Evolutionary conservation across 2,113 vertebrate genomes (phyloP), one percentile per base, ranked within the genome.

Genomic region (Redunca redunca): DNA sequence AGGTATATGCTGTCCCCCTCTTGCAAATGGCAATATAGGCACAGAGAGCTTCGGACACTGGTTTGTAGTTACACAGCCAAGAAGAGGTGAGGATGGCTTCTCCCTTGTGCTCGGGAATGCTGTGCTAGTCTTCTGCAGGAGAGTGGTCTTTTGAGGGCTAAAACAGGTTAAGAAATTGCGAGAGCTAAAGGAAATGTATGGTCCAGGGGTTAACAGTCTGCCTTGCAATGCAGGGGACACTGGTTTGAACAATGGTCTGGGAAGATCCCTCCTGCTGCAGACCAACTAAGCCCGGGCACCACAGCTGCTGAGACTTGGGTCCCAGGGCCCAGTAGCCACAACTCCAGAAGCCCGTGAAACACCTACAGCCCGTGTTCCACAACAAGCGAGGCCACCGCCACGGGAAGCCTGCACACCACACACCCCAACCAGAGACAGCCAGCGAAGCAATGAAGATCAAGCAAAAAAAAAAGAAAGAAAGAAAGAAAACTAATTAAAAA

Each of bases 1-100:
- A 50, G 33, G 11, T 0, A 1, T 30, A 1, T 1, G 28, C 43
- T 0, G 9, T 4, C 28, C 9, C 36, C 5, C 1, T 2, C 30
- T 19, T 33, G 58, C 55, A 26, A 26, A 55, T 14, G 80, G 46
- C 16, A 82, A 19, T 2, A 10, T 5, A 74, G 19, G 28, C 46
- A 26, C 30, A 40, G 53, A 91, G 83, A 96, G 52, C n/a, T 55
- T 50, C 62, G 57, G 13, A 43, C 19, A 36, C 28, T 25, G 28
- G 15, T 48, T 28, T 33, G 74, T 26, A 13, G 14, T 48, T 4
- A 10, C 48, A 57, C 40, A 19, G 48, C 14, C 55, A 58, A 23
- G 8, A 46, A 21, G 17, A 58, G 1, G 13, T 4, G 10, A 52
- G 26, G 7, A 21, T 4, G 0, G 23, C 16, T 48, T 30, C 19